A percentile compares a stretch with the other conserved stretches of the same genome.
phyloP scores from a whole-genome alignment of 2,888 invertebrate genomes.

The Gastracanthus pulcherrimus region DNA sequence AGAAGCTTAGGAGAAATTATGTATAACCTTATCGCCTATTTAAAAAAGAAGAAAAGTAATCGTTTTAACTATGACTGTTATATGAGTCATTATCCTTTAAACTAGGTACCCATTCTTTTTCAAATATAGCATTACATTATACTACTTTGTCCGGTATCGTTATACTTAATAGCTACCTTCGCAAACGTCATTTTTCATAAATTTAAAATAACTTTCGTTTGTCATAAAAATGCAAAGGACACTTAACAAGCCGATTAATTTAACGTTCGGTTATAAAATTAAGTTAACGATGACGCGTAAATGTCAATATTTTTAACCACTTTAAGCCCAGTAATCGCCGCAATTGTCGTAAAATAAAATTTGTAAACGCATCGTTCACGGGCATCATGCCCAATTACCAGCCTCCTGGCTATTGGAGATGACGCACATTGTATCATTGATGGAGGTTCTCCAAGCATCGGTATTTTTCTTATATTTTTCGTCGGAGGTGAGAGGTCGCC shows the following conservation, averaged over 20 bases:
- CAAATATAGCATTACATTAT: background rate
- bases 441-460: background rate
- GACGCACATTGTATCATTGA: slow-evolving; percentile 11
- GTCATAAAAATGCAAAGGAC: background rate
- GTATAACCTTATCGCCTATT: background rate
- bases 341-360: background rate
- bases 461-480: background rate
- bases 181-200: no score
- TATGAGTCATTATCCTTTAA: slow-evolving; percentile 1
- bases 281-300: slow-evolving; percentile 13
- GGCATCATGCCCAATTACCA: slow-evolving; percentile 16
- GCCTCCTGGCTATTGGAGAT: slow-evolving; percentile 16
- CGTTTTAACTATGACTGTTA: background rate
- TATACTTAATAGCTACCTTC: no score
- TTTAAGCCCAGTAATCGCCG: no score
- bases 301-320: background rate
- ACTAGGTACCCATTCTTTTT: background rate
- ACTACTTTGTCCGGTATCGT: background rate
- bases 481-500: slow-evolving; percentile 23
- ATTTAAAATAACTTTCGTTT: background rate
- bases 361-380: background rate
- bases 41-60: background rate
- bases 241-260: slow-evolving; percentile 1
- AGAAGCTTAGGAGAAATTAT: background rate
- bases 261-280: slow-evolving; percentile 1